These are phyloP conservation scores for Rhegmatorhina hoffmannsi DNA, from an alignment of 2,113 vertebrate genomes.

Conservation along the genomic window DNA sequence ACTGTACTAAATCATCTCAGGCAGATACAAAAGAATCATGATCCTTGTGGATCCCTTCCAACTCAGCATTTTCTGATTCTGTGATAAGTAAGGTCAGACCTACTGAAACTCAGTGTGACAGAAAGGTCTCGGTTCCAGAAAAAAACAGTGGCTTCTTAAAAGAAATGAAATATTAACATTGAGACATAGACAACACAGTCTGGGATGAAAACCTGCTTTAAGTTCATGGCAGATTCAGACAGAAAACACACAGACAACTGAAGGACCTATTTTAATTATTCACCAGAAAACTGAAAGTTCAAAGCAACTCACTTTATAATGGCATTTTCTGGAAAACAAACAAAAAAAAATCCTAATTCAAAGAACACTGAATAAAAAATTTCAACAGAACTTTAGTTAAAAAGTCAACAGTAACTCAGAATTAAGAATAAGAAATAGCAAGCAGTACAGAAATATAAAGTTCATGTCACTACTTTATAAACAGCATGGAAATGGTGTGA, in stretches of 20 bases:
- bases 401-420: neutral
- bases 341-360: neutral
- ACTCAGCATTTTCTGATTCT: neutral
- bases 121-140: neutral
- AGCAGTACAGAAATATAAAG: neutral
- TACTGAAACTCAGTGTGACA: neutral
- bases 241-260: neutral
- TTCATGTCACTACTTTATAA: neutral
- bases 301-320: neutral
- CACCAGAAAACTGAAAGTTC: neutral
- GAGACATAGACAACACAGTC: neutral
- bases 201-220: neutral
- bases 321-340: neutral
- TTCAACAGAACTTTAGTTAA: neutral
- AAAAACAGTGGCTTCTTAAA: neutral
- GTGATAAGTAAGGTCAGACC: neutral
- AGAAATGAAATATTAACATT: neutral
- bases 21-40: neutral
- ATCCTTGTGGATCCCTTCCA: neutral
- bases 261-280: neutral
- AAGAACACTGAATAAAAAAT: neutral
- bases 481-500: constrained; percentile 16
- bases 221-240: neutral
- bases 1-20: neutral
- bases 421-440: neutral